Evolutionary conservation across 2,888 invertebrate species (phyloP), one percentile per base, ranked within the genome.

Genomic region (Drosophila vallismaia): DNA sequence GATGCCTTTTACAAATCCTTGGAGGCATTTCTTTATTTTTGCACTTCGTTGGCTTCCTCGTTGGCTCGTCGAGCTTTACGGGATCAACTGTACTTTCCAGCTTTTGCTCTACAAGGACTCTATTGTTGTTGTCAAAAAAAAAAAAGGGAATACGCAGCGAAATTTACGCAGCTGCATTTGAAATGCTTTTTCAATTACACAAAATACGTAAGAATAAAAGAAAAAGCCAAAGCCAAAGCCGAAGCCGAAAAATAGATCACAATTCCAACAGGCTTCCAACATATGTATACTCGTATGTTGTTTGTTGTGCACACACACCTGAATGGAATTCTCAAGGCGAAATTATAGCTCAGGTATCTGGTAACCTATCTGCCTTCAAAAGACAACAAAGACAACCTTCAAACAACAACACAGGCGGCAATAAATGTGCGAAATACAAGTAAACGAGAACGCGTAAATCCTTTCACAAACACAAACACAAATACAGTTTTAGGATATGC

Each of bases 331-430:
- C 59, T 57, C 67, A 71, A 77, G 66, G 70, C 68, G 74, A 81
- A 84, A 85, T 79, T 78, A 71, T 70, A 55, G 86, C 86, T 86
- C 83, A 86, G 86, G 86, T 82, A 86, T 86, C 83, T 71, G 68
- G 74, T 72, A 70, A 74, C 76, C 71, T 79, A 77, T 85, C 80
- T 79, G 71, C 63, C 36, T 51, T 33, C 42, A 48, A 70, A 51
- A 54, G 33, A 28, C 19, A 66, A 66, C 66, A 68, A 58, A 19
- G 19, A 19, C 19, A 19, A 19, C 19, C 19, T 19, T 19, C 19
- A 19, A 19, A 2, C 57, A 68, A 66, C 63, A 52, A 63, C 12
- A 48, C 28, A 63, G 29, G 51, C 26, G 24, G 19, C 60, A 53
- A 73, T 70, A 81, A 36, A 36, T 79, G 79, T 79, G 79, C 75